These are phyloP conservation scores for Danaus plexippus DNA, from an alignment of 1,140 invertebrate species.

Conservation along the genomic window DNA sequence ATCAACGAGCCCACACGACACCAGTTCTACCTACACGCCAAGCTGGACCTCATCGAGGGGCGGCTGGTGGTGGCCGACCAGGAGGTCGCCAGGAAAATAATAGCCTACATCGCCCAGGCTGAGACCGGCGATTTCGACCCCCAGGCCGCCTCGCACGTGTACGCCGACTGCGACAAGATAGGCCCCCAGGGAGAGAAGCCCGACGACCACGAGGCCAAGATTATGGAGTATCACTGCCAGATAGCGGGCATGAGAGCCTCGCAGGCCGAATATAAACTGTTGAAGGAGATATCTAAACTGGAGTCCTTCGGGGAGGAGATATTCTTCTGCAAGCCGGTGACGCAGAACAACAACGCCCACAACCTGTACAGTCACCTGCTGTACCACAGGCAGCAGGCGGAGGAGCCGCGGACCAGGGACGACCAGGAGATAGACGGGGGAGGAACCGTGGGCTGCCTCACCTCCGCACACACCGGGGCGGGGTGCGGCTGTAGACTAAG, in stretches of 20 bases:
- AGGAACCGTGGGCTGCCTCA: slow-evolving; percentile 64
- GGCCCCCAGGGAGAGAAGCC: slow-evolving; percentile 75
- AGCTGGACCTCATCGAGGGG: slow-evolving; percentile 80
- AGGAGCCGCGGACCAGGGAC: slow-evolving; percentile 58
- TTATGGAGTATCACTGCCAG: slow-evolving; percentile 76
- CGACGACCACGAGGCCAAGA: slow-evolving; percentile 75
- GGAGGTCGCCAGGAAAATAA: slow-evolving; percentile 79
- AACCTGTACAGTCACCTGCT: slow-evolving; percentile 66
- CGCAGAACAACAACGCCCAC: slow-evolving; percentile 57
- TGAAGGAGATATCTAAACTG: slow-evolving; percentile 84
- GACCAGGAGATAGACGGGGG: slow-evolving; percentile 66
- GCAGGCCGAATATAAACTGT: slow-evolving; percentile 83
- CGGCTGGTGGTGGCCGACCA: slow-evolving; percentile 78
- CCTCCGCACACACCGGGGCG: slow-evolving; percentile 48
- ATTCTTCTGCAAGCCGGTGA: slow-evolving; percentile 79
- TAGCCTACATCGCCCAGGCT: slow-evolving; percentile 83
- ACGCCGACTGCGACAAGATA: slow-evolving; percentile 76
- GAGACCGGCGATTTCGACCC: slow-evolving; percentile 80
- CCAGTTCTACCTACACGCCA: slow-evolving; percentile 87
- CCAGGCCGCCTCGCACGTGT: slow-evolving; percentile 73
- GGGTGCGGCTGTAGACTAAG: slow-evolving; percentile 67
- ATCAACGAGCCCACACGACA: slow-evolving; percentile 87
- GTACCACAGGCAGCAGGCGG: slow-evolving; percentile 56
- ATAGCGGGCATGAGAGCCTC: slow-evolving; percentile 63
- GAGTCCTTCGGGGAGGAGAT: slow-evolving; percentile 88